Percentiles rank a stretch among this genome's conserved stretches.
phyloP scores from a whole-genome alignment of 64 coral and sea anemone species.

The Montipora efflorescens region DNA sequence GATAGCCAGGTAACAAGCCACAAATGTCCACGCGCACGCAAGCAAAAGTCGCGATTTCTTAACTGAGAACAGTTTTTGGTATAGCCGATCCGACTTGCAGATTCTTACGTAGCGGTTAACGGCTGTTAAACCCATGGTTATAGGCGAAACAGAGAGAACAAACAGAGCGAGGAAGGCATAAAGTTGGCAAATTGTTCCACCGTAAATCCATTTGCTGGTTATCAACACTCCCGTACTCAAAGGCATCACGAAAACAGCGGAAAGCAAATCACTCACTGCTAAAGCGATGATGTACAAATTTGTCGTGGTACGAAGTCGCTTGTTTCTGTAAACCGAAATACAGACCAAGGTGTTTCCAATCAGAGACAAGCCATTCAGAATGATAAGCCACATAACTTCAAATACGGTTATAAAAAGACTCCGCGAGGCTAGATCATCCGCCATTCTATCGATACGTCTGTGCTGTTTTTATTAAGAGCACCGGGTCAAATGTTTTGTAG shows the following conservation, averaged over 20 bases:
- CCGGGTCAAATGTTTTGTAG: no score
- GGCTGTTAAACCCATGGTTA: constrained; percentile 20
- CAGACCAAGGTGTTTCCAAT: constrained; percentile 1
- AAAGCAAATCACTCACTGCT: not conserved
- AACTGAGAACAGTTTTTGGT: not conserved
- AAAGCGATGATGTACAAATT: constrained; percentile 22
- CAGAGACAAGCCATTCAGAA: constrained; percentile 12
- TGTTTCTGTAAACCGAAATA: not conserved
- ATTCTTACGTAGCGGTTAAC: not conserved
- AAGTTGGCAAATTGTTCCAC: not conserved
- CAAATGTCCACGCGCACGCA: not conserved
- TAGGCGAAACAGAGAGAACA: not conserved
- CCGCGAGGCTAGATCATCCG: not conserved
- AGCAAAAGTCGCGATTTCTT: not conserved
- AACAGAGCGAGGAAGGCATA: constrained; percentile 3
- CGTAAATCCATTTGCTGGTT: not conserved
- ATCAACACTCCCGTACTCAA: not conserved
- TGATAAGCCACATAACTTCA: not conserved
- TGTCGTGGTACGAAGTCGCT: not conserved
- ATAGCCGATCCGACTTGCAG: not conserved
- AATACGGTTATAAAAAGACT: not conserved
- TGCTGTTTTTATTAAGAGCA: no score
- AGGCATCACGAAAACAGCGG: constrained; percentile 12
- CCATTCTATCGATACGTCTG: not conserved
- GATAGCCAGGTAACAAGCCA: not conserved